Percentiles rank a stretch among this genome's conserved stretches.
Conservation (phyloP, 2,797 vertebrate genomes). For the Pangasius larnaudii region DNA sequence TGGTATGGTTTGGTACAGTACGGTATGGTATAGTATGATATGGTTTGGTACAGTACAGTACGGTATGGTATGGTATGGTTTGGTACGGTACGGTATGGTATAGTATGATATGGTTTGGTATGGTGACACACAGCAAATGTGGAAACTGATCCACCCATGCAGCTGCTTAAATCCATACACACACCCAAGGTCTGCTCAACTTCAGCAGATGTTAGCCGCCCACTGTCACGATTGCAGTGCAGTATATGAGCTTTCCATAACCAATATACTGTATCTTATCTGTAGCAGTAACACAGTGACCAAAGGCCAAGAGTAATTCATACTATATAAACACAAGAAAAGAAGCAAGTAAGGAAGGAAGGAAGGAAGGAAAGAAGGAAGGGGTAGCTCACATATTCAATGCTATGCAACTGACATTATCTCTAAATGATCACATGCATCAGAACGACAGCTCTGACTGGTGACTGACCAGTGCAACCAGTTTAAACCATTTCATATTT, state of each 20-base stretch:
- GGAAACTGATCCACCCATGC: conserved; percentile 35
- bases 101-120: not conserved
- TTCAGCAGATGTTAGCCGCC: conserved; percentile 31
- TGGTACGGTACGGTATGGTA: not conserved
- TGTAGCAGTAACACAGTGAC: not conserved
- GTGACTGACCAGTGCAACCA: not conserved
- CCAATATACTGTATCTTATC: not conserved
- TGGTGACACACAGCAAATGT: conserved; percentile 4
- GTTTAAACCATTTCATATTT: not conserved
- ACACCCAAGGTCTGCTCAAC: conserved; percentile 27
- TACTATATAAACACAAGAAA: not conserved
- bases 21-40: not conserved
- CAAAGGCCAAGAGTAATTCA: not conserved
- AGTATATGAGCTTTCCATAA: not conserved
- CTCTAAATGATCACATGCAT: not conserved
- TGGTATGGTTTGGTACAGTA: no score
- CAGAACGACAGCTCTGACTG: not conserved
- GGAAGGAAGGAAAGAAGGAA: not conserved
- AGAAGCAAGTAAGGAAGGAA: not conserved
- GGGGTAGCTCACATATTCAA: not conserved
- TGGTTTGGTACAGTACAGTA: not conserved
- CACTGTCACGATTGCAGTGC: conserved; percentile 2
- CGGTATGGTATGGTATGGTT: not conserved
- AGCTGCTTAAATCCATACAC: conserved; percentile 34
- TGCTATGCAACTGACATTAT: not conserved